Evolutionary conservation across 1,140 invertebrate genomes (phyloP), one percentile per base, ranked within the genome.

Genomic region (Arion vulgaris): DNA sequence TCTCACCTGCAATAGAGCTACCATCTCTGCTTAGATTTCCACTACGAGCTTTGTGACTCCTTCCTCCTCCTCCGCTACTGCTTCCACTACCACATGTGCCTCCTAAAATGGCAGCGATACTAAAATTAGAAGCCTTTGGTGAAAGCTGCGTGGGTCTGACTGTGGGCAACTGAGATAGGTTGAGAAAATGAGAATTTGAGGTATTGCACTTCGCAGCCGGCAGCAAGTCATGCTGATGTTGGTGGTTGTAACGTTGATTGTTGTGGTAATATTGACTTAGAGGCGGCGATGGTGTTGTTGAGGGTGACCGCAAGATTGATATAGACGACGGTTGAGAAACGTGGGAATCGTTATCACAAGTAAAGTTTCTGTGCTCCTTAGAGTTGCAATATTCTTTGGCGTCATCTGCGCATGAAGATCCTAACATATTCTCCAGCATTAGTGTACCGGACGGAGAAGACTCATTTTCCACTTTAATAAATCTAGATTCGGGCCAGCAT

Each of bases 71-170:
- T 5, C 2, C 26, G 28, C 23, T 38, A 23, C 51, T 39, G 34
- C 51, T 38, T 28, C 57, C 39, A 26, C 36, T 28, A 34, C 62
- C 41, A 51, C 26, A 80, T 9, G 45, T 53, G 36, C 80, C 51
- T 1, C 80, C 80, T 28, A 81, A 69, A 49, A 81, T 81, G 66
- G 80, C 80, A 11, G 80, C 80, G 36, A 81, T 81, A 51, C 80
- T 81, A 28, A 81, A 81, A 36, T 81, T 81, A n/a, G 80, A 57
- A 17, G 80, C 80, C 36, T 81, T 81, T 2, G 80, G 80, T 0
- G 80, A 81, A 26, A 81, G 80, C 51, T 81, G 80, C 11, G 62
- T 36, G 1, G 36, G 28, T 45, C 74, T 76, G 17, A 51, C n/a
- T 39, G 51, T 62, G 13, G n/a, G 19, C 62, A 71, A 7, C 9